phyloP scores from a whole-genome alignment of 2,888 invertebrate genomes.

The Aplocera efformata region DNA sequence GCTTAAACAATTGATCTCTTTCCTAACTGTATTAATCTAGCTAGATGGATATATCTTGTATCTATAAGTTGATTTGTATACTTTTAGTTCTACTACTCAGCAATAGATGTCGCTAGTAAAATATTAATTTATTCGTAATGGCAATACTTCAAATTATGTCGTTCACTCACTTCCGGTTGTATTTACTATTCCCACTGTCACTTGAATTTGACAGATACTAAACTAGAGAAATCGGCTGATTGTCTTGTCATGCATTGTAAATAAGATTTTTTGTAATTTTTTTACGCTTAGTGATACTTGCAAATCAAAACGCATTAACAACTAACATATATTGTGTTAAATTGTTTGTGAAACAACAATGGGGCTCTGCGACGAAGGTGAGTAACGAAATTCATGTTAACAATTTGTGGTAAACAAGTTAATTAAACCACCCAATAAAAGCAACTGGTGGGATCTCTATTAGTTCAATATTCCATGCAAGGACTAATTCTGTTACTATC shows the following conservation, averaged over 20 bases:
- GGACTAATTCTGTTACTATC: conserved; percentile 1
- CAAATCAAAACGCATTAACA: conserved; percentile 1
- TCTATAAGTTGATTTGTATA: too few species aligned
- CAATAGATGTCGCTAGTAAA: conserved; percentile 24
- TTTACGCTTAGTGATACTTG: conserved; percentile 2
- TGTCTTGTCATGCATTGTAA: conserved; percentile 14
- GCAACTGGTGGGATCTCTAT: conserved; percentile 19
- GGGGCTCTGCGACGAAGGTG: conserved; percentile 74
- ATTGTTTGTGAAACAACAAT: conserved; percentile 33
- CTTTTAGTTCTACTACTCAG: conserved; percentile 7
- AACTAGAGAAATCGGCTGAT: conserved; percentile 9
- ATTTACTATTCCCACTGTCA: conserved; percentile 20
- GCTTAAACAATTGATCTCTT: too few species aligned
- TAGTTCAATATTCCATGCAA: conserved; percentile 1
- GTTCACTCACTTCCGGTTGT: conserved; percentile 32
- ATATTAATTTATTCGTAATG: background rate
- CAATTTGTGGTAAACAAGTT: conserved; percentile 57
- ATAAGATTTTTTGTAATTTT: conserved; percentile 9
- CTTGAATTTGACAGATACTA: conserved; percentile 36
- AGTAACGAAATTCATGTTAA: conserved; percentile 31
- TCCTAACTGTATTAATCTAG: too few species aligned
- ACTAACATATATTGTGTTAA: conserved; percentile 7
- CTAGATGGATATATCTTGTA: too few species aligned
- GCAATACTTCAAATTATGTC: conserved; percentile 5
- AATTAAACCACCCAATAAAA: conserved; percentile 44